Base-by-base conservation (phyloP, 2,797 vertebrate species). In the Lagorchestes hirsutus region DNA sequence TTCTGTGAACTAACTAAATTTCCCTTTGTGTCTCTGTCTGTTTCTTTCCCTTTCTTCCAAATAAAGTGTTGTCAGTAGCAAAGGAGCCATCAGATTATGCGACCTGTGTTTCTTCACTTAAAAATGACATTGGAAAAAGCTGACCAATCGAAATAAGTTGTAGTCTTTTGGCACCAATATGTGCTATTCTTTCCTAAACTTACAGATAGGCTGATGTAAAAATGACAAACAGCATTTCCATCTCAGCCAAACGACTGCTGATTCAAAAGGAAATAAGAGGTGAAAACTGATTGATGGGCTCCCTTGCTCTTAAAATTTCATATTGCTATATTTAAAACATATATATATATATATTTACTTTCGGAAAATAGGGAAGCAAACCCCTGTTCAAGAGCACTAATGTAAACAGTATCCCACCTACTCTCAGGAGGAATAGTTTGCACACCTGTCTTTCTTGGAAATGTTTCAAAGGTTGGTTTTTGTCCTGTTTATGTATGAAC, bases 391-490 rank as follows among this genome's bases (percentile, higher is more conserved):
- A 92, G 34, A 94, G 58, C 93, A 92, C 87, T 27, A 97, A 46
- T 91, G 93, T 94, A 97, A 98, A 98, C 96, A 98, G 95, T 34
- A 16, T 97, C n/a, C 11, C 87, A 96, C 90, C 93, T 96, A 92
- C 58, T 87, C 97, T 96, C 92, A 93, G 94, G 92, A 93, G 93
- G 95, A 96, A 54, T 67, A 94, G 34, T 97, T 98, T 97, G 22
- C 97, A 98, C 98, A 98, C 98, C 98, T 98, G 98, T 97, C 96
- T 97, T 97, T 98, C 98, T 93, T 98, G 98, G 98, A 98, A 97
- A 96, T 94, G 93, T 98, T 98, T 98, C 97, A 97, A 91, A 92
- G 59, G n/a, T 67, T 98, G 95, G 98, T 87, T 87, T 87, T 67
- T 98, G 98, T 98, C 96, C 97, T 97, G 94, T 93, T 58, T 97